A percentile compares a stretch with the other conserved stretches of the same genome.
These are phyloP conservation scores for Pardalotus punctatus DNA, from an alignment of 2,113 vertebrate genomes.

Conservation along the genomic window DNA sequence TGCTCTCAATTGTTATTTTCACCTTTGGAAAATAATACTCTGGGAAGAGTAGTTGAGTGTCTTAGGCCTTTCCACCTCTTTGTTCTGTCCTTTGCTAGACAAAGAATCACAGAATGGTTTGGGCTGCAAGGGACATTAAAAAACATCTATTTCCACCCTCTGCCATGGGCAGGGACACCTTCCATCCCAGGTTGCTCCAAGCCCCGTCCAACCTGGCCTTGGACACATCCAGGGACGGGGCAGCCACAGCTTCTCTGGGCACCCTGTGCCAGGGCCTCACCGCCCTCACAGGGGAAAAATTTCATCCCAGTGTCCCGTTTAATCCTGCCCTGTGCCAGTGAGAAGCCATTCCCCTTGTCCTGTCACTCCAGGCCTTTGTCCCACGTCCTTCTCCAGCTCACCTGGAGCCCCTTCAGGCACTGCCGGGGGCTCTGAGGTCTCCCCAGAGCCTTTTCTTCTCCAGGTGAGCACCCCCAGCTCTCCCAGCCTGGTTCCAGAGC, in stretches of 20 bases:
- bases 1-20: background rate
- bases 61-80: background rate
- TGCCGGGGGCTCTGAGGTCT: background rate
- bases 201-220: rapidly evolving
- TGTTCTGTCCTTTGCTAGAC: background rate
- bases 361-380: rapidly evolving
- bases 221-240: background rate
- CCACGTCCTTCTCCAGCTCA: background rate
- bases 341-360: background rate
- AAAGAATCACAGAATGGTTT: background rate
- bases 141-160: background rate
- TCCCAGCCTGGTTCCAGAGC: background rate
- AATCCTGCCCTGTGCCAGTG: background rate
- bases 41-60: background rate
- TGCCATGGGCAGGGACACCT: background rate
- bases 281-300: background rate
- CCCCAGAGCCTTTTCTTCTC: background rate
- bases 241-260: background rate
- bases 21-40: background rate
- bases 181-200: background rate
- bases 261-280: rapidly evolving
- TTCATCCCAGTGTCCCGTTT: background rate
- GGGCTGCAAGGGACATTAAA: background rate
- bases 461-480: background rate
- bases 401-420: background rate